phyloP scores from a whole-genome alignment of 1,140 invertebrate genomes.

The Idris sp. region DNA sequence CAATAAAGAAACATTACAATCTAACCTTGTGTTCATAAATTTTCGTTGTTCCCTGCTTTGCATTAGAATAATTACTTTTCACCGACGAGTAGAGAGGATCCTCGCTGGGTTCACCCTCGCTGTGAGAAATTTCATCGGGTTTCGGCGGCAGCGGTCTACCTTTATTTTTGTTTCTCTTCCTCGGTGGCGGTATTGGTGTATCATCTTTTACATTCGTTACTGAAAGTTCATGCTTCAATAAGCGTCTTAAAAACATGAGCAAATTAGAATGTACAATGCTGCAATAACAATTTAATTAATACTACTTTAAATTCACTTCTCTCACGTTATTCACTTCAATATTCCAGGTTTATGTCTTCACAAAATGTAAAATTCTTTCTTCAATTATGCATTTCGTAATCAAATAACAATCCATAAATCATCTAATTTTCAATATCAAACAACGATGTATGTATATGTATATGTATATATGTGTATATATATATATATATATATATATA shows the following conservation, averaged over 20 bases:
- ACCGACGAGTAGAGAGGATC: slow-evolving; percentile 73
- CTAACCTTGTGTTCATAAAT: slow-evolving; percentile 70
- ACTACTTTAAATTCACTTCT: too few species aligned
- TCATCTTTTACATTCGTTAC: slow-evolving; percentile 67
- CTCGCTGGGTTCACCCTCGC: slow-evolving; percentile 52
- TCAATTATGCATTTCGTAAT: too few species aligned
- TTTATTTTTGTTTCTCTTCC: slow-evolving; percentile 69
- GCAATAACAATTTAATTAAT: background rate
- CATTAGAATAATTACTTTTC: slow-evolving; percentile 54
- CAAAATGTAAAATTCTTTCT: too few species aligned
- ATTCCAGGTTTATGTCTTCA: too few species aligned
- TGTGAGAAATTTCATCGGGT: slow-evolving; percentile 66
- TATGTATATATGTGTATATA: too few species aligned
- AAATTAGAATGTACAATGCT: background rate
- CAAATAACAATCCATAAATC: too few species aligned
- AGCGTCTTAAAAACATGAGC: slow-evolving; percentile 26
- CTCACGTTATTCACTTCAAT: background rate
- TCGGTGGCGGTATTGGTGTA: slow-evolving; percentile 73
- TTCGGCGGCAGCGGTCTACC: slow-evolving; percentile 72
- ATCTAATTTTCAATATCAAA: too few species aligned
- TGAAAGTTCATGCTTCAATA: slow-evolving; percentile 47
- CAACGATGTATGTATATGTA: too few species aligned
- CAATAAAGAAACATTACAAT: too few species aligned
- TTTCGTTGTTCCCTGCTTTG: slow-evolving; percentile 62
- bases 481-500: too few species aligned